Conservation (phyloP, 2,113 vertebrate genomes). For the Galeopterus variegatus region DNA sequence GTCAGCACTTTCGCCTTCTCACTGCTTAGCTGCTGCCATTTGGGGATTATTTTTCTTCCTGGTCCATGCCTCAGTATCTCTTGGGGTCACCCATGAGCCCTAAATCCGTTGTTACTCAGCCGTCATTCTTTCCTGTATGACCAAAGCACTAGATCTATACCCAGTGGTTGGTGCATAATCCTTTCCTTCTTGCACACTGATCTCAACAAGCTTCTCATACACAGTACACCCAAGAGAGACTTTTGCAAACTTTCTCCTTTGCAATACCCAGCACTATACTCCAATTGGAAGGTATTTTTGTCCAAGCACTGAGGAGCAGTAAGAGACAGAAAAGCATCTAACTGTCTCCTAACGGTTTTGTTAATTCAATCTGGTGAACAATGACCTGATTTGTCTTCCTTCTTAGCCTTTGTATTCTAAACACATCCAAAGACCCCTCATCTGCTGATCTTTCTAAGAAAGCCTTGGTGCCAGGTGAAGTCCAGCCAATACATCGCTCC, state of each 20-base stretch:
- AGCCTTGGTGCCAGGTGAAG: not conserved
- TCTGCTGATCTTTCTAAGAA: slow-evolving; percentile 46
- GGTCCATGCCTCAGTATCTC: not conserved
- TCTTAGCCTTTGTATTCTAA: slow-evolving; percentile 47
- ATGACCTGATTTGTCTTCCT: slow-evolving; percentile 16
- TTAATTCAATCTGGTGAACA: not conserved
- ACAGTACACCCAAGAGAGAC: not conserved
- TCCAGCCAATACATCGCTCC: not conserved
- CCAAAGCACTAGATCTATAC: not conserved
- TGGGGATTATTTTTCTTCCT: not conserved
- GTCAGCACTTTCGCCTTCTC: not conserved
- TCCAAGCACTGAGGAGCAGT: not conserved
- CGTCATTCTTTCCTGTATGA: not conserved
- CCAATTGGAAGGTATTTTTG: slow-evolving; percentile 17
- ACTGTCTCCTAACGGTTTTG: not conserved
- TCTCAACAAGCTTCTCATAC: not conserved
- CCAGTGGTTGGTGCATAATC: not conserved
- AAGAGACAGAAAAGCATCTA: slow-evolving; percentile 9
- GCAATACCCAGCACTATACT: not conserved
- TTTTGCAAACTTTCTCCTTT: slow-evolving; percentile 17
- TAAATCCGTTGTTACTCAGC: not conserved
- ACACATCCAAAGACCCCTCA: not conserved
- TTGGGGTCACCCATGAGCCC: not conserved
- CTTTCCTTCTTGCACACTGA: not conserved
- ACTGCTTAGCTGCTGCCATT: not conserved